phyloP scores from a whole-genome alignment of 2,797 vertebrate species.

The Macropus fuliginosus region DNA sequence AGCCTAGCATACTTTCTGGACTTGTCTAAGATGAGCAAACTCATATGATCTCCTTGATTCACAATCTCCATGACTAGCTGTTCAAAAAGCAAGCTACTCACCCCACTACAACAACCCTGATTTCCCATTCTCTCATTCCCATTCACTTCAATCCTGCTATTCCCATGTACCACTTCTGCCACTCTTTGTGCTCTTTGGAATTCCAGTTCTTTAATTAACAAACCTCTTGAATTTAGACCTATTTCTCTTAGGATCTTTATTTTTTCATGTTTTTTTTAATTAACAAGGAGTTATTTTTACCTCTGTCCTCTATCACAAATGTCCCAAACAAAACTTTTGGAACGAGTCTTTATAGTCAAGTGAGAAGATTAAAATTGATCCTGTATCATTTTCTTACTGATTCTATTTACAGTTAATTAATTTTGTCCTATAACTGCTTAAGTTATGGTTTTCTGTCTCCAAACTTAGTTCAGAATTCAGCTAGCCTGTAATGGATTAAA shows the following conservation, averaged over 20 bases:
- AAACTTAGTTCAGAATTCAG: neutral
- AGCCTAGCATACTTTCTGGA: neutral
- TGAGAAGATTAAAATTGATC: neutral
- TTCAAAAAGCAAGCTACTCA: neutral
- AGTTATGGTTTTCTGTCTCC: neutral
- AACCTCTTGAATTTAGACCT: neutral
- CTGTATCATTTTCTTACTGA: neutral
- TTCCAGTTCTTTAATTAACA: neutral
- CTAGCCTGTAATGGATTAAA: neutral
- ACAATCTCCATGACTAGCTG: neutral
- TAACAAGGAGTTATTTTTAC: neutral
- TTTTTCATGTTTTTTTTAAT: neutral
- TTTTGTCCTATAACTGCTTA: neutral
- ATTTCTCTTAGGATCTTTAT: neutral
- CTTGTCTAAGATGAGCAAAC: neutral
- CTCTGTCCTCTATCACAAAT: neutral
- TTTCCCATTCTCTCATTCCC: neutral
- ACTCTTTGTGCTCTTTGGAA: neutral
- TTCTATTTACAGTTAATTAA: neutral
- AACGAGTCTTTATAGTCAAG: neutral
- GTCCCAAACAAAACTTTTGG: neutral
- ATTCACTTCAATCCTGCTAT: neutral
- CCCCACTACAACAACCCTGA: neutral
- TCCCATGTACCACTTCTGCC: neutral
- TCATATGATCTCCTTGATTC: neutral